Conservation (phyloP, 2,888 invertebrate species). For the Drosophila suboccidentalis region DNA sequence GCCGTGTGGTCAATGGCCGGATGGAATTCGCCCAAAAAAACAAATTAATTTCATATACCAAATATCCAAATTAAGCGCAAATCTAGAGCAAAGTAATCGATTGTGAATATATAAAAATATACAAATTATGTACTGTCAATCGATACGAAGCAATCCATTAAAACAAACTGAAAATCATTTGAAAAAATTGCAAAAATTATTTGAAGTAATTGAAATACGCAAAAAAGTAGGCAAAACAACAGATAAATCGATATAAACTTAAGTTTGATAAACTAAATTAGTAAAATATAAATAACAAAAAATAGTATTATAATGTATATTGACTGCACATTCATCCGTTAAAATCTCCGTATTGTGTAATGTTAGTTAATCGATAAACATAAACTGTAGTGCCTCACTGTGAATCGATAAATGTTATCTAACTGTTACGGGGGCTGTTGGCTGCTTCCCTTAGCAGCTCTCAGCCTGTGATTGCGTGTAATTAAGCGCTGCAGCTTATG, state of each 20-base stretch:
- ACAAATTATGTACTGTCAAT: neutral
- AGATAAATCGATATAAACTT: neutral
- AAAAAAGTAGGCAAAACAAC: neutral
- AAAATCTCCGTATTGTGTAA: too few species aligned
- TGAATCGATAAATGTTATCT: conserved; percentile 30
- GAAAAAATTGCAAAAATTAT: neutral
- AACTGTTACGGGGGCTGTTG: conserved; percentile 6
- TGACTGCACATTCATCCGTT: too few species aligned
- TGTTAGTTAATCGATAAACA: conserved; percentile 22
- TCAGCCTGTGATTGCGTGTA: conserved; percentile 59
- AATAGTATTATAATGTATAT: neutral
- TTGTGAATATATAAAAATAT: conserved; percentile 5
- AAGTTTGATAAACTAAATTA: neutral
- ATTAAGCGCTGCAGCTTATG: conserved; percentile 78
- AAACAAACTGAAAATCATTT: neutral
- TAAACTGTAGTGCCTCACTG: neutral
- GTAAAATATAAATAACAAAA: neutral
- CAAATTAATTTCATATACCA: conserved; percentile 27
- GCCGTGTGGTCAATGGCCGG: conserved; percentile 63
- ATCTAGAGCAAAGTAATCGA: conserved; percentile 19
- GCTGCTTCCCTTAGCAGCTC: neutral
- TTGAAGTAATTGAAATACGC: neutral
- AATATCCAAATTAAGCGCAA: neutral
- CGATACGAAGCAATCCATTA: conserved; percentile 12
- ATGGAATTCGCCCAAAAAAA: conserved; percentile 20